A percentile compares a stretch with the other conserved stretches of the same genome.
Evolutionary conservation across 2,888 invertebrate genomes (phyloP).

Genomic region (Xylota sylvarum): DNA sequence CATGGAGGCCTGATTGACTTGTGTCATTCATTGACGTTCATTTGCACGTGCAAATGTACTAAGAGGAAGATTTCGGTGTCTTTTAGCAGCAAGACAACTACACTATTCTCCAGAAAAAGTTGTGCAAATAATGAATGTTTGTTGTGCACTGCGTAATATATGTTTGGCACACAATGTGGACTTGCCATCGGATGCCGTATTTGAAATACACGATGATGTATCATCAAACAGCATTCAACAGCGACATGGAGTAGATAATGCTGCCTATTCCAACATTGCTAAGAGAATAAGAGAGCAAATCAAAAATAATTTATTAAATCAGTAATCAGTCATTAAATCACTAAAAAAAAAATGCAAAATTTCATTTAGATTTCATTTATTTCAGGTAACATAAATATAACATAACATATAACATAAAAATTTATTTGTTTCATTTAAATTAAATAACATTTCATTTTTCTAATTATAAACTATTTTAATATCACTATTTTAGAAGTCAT

Average conservation of each 20-base stretch:
- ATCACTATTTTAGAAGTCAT: background rate
- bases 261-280: background rate
- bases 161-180: background rate
- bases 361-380: background rate
- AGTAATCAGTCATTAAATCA: too few relatives aligned
- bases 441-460: background rate
- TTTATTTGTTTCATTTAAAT: background rate
- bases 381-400: background rate
- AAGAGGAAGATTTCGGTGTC: too few relatives aligned
- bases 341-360: too few relatives aligned
- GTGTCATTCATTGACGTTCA: too few relatives aligned
- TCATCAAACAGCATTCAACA: background rate
- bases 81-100: too few relatives aligned
- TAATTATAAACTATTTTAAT: background rate
- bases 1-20: too few relatives aligned
- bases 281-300: background rate
- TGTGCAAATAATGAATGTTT: background rate
- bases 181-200: too few relatives aligned
- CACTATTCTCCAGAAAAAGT: too few relatives aligned
- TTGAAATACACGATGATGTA: too few relatives aligned
- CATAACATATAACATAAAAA: too few relatives aligned
- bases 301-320: too few relatives aligned
- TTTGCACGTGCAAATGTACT: too few relatives aligned
- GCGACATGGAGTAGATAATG: background rate
- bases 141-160: conserved; percentile 2